Conservation (phyloP, 2,797 vertebrate genomes). For the Orientallactaga sibirica region DNA sequence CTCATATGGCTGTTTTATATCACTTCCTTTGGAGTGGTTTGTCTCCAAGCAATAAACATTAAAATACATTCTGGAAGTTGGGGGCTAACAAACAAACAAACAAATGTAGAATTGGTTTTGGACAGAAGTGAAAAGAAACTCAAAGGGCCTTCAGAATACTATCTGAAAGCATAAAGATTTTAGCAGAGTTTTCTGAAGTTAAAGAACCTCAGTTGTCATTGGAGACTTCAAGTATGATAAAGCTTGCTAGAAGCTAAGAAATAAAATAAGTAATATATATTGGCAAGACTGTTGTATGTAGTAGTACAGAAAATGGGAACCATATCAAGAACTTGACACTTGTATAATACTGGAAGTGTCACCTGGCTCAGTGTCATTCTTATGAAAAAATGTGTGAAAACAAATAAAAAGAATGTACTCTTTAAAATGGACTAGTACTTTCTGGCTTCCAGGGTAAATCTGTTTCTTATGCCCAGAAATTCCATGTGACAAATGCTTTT, state of each 20-base stretch:
- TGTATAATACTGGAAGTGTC: neutral
- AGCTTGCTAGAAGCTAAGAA: neutral
- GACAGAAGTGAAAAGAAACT: conserved; percentile 32
- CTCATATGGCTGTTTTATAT: neutral
- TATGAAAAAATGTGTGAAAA: neutral
- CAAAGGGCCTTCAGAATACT: neutral
- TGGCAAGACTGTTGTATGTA: neutral
- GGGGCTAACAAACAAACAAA: neutral
- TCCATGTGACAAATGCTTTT: neutral
- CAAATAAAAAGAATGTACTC: neutral
- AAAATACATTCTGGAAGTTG: neutral
- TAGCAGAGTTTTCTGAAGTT: neutral
- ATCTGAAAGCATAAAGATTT: conserved; percentile 22
- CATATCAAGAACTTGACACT: neutral
- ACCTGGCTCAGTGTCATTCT: neutral
- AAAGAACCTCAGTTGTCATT: neutral
- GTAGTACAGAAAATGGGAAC: neutral
- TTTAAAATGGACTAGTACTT: neutral
- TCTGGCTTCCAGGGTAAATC: conserved; percentile 13
- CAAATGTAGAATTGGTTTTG: neutral
- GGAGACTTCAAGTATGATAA: neutral
- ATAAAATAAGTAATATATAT: neutral
- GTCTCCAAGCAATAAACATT: conserved; percentile 22
- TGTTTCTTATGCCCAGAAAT: neutral
- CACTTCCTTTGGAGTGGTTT: neutral